These are phyloP conservation scores for Poeciliopsis paucimaculata DNA, from an alignment of 2,797 vertebrate genomes.

Conservation along the genomic window DNA sequence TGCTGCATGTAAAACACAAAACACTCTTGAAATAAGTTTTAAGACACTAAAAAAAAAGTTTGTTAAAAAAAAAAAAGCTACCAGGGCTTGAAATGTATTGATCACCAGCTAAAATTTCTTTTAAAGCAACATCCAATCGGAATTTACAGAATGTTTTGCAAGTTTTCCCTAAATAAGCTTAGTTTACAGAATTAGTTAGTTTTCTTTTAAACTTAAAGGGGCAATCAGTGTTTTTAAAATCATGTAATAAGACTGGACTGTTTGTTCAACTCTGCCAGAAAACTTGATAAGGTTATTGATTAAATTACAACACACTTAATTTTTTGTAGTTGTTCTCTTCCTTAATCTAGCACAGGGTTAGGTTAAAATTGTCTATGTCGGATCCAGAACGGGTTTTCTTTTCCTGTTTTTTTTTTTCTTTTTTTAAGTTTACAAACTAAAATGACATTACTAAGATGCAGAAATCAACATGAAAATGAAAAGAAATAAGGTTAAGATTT, in stretches of 20 bases:
- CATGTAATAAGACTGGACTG: neutral
- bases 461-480: neutral
- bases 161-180: neutral
- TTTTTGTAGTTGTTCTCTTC: neutral
- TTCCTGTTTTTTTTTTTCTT: neutral
- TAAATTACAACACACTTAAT: neutral
- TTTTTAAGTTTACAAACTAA: neutral
- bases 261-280: neutral
- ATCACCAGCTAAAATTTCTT: neutral
- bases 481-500: neutral
- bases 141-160: neutral
- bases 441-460: neutral
- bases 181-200: neutral
- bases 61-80: slow-evolving; percentile 9
- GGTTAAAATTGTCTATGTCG: neutral
- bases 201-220: neutral
- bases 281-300: neutral
- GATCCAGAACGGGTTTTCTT: neutral
- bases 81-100: slow-evolving; percentile 10
- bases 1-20: slow-evolving; percentile 98
- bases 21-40: slow-evolving; percentile 65
- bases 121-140: neutral
- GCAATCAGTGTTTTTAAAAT: neutral
- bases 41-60: neutral
- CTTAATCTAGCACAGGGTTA: neutral